Evolutionary conservation across 2,113 vertebrate genomes (phyloP).

Genomic region (Aplodontia rufa): DNA sequence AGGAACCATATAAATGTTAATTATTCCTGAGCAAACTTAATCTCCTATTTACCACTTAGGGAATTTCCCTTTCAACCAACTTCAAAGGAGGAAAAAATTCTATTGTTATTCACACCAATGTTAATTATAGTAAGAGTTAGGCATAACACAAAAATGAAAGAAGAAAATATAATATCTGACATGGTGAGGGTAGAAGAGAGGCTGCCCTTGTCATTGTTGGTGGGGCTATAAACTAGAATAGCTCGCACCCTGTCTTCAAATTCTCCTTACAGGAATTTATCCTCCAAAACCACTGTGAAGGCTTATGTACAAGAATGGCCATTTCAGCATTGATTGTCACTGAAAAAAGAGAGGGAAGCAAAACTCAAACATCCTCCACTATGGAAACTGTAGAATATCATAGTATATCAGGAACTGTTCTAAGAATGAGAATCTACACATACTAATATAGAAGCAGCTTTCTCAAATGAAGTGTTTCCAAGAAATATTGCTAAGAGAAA

Average conservation of each 20-base stretch:
- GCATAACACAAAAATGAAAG: not conserved
- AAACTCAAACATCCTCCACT: not conserved
- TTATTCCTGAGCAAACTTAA: slow-evolving; percentile 67
- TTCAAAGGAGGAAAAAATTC: slow-evolving; percentile 53
- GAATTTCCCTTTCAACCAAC: slow-evolving; percentile 69
- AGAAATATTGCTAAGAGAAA: not conserved
- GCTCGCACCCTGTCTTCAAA: not conserved
- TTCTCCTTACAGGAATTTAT: not conserved
- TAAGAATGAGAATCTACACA: slow-evolving; percentile 6
- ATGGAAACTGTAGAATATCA: slow-evolving; percentile 4
- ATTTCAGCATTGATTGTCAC: not conserved
- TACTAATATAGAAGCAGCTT: not conserved
- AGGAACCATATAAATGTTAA: slow-evolving; percentile 73
- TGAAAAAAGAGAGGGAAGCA: not conserved
- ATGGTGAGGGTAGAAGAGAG: not conserved
- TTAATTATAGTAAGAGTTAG: slow-evolving; percentile 64
- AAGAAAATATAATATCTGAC: not conserved
- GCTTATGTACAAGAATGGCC: not conserved
- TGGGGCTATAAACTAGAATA: not conserved
- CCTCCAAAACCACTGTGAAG: not conserved
- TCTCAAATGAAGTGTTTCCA: slow-evolving; percentile 25
- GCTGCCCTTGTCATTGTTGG: not conserved
- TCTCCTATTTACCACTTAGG: slow-evolving; percentile 67
- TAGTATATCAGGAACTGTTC: not conserved
- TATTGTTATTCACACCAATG: slow-evolving; percentile 49